A percentile compares a stretch with the other conserved stretches of the same genome.
Conservation (phyloP, 2,888 invertebrate genomes). For the Diloba caeruleocephala region DNA sequence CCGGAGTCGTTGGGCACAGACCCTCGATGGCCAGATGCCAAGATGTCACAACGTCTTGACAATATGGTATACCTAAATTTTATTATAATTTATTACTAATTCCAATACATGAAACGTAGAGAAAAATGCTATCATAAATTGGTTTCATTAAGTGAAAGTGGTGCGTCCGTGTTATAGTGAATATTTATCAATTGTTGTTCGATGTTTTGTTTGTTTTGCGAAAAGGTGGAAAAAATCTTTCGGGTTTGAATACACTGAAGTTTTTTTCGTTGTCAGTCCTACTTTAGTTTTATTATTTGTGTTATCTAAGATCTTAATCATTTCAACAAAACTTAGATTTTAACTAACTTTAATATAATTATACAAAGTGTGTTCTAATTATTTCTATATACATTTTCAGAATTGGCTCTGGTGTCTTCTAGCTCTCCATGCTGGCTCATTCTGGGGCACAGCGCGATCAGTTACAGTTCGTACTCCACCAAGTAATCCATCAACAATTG, state of each 20-base stretch:
- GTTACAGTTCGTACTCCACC: slow-evolving; percentile 68
- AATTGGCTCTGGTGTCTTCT: slow-evolving; percentile 77
- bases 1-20: slow-evolving; percentile 62
- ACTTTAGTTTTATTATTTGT: too few species aligned
- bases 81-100: slow-evolving; percentile 21
- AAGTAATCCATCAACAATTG: slow-evolving; percentile 72
- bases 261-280: too few species aligned
- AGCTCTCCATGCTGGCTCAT: slow-evolving; percentile 64
- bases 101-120: neutral
- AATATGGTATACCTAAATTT: slow-evolving; percentile 69
- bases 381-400: slow-evolving; percentile 63
- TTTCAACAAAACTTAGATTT: too few species aligned
- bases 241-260: too few species aligned
- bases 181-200: slow-evolving; percentile 7
- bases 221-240: neutral
- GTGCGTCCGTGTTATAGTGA: slow-evolving; percentile 39
- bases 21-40: slow-evolving; percentile 72
- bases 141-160: slow-evolving; percentile 46
- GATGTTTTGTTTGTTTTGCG: slow-evolving; percentile 2
- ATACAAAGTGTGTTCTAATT: too few species aligned
- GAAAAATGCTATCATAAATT: neutral
- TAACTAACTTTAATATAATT: too few species aligned
- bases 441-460: slow-evolving; percentile 65
- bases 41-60: slow-evolving; percentile 81
- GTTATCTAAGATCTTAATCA: too few species aligned